Base-by-base conservation (phyloP, 2,888 invertebrate species). In the Stenoptilia bipunctidactyla region DNA sequence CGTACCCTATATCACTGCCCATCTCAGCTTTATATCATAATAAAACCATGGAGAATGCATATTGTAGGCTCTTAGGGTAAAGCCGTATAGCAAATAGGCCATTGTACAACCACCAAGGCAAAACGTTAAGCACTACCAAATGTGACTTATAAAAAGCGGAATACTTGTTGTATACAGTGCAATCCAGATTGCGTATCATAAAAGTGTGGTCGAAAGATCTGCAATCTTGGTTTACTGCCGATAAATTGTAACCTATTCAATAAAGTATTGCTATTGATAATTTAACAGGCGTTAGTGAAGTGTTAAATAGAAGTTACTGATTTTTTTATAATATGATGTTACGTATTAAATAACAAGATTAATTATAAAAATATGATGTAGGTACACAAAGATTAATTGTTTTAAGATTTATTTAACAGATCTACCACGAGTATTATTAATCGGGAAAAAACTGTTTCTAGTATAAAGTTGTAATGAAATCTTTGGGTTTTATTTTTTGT, bases 41-140 rank as follows among this genome's bases (percentile, higher is more conserved):
- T 80, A 80, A 80, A 79, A 73, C 66, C 56, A 56, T 59, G 61
- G 55, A 60, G 72, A 79, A 77, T 79, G 75, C 79, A 79, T 74
- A 69, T 75, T 70, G 72, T 66, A 64, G 50, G 55, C 49, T 43
- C 20, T 50, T 52, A 61, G 62, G 62, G 68, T 60, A 62, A 59
- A 53, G 57, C 52, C 20, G 20, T 3, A 20, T 56, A 52, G 56
- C 66, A 60, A 66, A 72, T 66, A 66, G 59, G 54, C 56, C 53
- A 43, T n/a, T 35, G 34, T 14, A 56, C 53, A 52, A 48, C 49
- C 55, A 54, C 53, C 56, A 61, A 64, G 65, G 67, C 60, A 50
- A 30, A 30, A 30, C n/a, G n/a, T 4, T 30, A 30, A 5, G 9
- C 12, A 30, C 30, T 30, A n/a, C 12, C 2, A 9, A 25, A 6